A percentile compares a stretch with the other conserved stretches of the same genome.
Conservation (phyloP, 2,113 vertebrate species). For the Sialia sialis region DNA sequence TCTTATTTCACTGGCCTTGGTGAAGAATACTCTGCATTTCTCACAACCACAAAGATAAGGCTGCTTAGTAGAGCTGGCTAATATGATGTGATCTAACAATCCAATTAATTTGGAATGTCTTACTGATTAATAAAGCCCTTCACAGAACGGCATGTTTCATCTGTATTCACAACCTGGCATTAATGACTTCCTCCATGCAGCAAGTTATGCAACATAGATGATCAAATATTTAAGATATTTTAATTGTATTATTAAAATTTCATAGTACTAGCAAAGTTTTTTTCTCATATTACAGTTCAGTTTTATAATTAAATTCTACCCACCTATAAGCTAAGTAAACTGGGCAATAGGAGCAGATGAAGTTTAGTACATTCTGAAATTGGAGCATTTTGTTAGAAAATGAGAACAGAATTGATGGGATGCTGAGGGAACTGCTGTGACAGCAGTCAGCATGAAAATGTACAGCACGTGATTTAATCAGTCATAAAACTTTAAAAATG, state of each 20-base stretch:
- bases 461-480: not conserved
- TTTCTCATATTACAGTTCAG: not conserved
- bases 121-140: not conserved
- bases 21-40: not conserved
- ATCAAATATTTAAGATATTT: conserved; percentile 15
- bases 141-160: not conserved
- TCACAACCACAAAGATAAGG: not conserved
- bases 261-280: not conserved
- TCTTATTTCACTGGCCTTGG: not conserved
- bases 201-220: not conserved
- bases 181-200: not conserved
- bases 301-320: not conserved
- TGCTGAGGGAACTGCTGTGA: not conserved
- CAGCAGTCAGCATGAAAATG: not conserved
- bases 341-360: not conserved
- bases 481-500: not conserved
- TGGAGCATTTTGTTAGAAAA: not conserved
- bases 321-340: not conserved
- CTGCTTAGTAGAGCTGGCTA: not conserved
- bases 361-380: not conserved
- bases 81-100: not conserved
- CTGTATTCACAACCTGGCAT: not conserved
- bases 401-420: not conserved
- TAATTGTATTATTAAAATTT: not conserved
- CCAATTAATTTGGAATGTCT: conserved; percentile 21